Evolutionary conservation across 2,888 invertebrate genomes (phyloP), one percentile per base, ranked within the genome.

Genomic region (Cataglyphis altisquamis): DNA sequence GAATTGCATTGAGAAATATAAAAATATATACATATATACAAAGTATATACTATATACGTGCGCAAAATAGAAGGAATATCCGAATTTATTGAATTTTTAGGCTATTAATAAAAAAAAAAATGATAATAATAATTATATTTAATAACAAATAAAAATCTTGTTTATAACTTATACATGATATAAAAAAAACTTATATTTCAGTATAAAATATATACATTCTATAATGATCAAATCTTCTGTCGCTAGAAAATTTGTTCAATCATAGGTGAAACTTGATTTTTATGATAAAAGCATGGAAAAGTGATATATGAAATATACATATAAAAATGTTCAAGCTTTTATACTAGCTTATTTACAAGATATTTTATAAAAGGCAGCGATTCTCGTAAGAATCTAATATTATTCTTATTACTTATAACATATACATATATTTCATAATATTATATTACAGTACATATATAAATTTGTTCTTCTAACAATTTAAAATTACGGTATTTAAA

Each of bases 321-420:
- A 45, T 60, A 78, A 60, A 41, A 48, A 21, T 60, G 21, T 78
- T n/a, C 9, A 29, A 48, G 32, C 10, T 52, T 66, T 68, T 36
- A n/a, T 18, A 70, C 21, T n/a, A 55, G 21, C 12, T 32, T 80
- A 80, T 80, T 70, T 80, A 80, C 78, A 78, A 6, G 3, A 32
- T 78, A 68, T 18, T 57, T 78, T 67, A 18, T 68, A 32, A 67
- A 41, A n/a, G 21, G 8, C 15, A 52, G 52, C 8, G 6, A 63
- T 48, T 64, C 6, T 75, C 25, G 3, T 55, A 36, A 29, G n/a
- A 60, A 21, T 9, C 18, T 45, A 39, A 36, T 41, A 3, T 8
- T 45, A 74, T 32, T 0, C 12, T 36, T 21, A 55, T 77, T 55
- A 41, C n/a, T 41, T 68, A 18, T 64, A 75, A 66, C 45, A 57